A percentile compares a stretch with the other conserved stretches of the same genome.
These are phyloP conservation scores for Tamandua tetradactyla DNA, from an alignment of 2,797 vertebrate genomes.

Conservation along the genomic window DNA sequence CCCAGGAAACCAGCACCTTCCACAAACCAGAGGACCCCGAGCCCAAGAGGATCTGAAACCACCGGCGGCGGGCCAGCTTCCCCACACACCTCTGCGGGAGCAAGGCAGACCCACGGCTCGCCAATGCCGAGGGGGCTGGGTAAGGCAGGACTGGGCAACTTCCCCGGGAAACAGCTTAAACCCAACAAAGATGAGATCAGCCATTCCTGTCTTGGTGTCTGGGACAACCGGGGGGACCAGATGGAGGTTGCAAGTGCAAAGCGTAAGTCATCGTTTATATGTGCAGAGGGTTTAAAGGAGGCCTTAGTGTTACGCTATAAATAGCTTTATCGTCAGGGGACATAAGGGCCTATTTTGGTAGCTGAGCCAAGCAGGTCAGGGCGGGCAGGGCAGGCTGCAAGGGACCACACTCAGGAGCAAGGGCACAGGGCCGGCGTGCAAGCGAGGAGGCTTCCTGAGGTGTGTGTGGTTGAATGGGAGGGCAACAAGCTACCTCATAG, in stretches of 20 bases:
- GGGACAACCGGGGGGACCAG: slow-evolving; percentile 74
- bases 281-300: slow-evolving; percentile 69
- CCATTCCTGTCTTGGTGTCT: slow-evolving; percentile 81
- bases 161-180: slow-evolving; percentile 80
- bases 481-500: neutral
- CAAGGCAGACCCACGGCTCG: slow-evolving; percentile 82
- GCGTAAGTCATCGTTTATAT: slow-evolving; percentile 81
- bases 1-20: slow-evolving; percentile 69
- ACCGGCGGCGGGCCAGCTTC: slow-evolving; percentile 75
- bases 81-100: slow-evolving; percentile 84
- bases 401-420: too few species aligned
- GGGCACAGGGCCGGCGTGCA: fast-evolving
- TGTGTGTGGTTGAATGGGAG: fast-evolving
- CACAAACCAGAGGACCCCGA: neutral
- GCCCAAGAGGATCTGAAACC: fast-evolving
- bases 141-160: slow-evolving; percentile 75
- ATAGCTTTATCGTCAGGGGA: slow-evolving; percentile 24
- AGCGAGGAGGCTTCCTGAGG: neutral
- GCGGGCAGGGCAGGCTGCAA: neutral
- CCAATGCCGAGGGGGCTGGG: slow-evolving; percentile 66
- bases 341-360: neutral
- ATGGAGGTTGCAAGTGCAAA: slow-evolving; percentile 76
- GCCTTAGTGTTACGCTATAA: slow-evolving; percentile 32
- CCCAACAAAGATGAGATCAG: slow-evolving; percentile 84
- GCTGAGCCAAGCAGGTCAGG: neutral